Percentiles rank a stretch among this genome's conserved stretches.
phyloP scores from a whole-genome alignment of 2,113 vertebrate genomes.

The Platichthys flesus region DNA sequence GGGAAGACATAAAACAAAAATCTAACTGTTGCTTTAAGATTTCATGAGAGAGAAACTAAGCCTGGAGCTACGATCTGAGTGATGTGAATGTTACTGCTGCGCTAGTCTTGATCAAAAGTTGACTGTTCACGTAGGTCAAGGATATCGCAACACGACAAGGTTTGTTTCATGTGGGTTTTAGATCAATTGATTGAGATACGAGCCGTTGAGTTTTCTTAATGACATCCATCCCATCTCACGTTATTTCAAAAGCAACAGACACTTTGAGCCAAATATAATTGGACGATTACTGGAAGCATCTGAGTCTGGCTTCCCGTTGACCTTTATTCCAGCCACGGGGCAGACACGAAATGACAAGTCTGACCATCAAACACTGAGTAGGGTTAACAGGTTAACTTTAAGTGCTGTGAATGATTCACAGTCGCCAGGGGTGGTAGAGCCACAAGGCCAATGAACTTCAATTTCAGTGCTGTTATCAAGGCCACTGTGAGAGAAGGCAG shows the following conservation, averaged over 20 bases:
- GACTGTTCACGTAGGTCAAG: background rate
- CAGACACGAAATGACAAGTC: slow-evolving; percentile 12
- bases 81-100: slow-evolving; percentile 8
- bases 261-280: background rate
- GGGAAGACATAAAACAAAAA: slow-evolving; percentile 48
- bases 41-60: slow-evolving; percentile 28
- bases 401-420: slow-evolving; percentile 55
- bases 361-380: slow-evolving; percentile 19
- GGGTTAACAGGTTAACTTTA: slow-evolving; percentile 22
- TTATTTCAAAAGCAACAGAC: slow-evolving; percentile 1
- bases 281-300: background rate
- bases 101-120: slow-evolving; percentile 1
- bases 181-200: background rate
- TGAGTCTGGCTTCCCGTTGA: background rate
- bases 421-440: slow-evolving; percentile 12
- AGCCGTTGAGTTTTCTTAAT: background rate
- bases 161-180: background rate
- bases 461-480: slow-evolving; percentile 40
- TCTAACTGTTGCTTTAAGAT: slow-evolving; percentile 38
- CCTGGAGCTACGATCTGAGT: background rate
- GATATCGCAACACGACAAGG: background rate
- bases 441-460: slow-evolving; percentile 33
- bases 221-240: background rate
- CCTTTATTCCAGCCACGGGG: slow-evolving; percentile 18
- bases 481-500: slow-evolving; percentile 15